A percentile compares a stretch with the other conserved stretches of the same genome.
phyloP scores from a whole-genome alignment of 2,113 vertebrate species.

The Cyphomyrus discorhynchus region DNA sequence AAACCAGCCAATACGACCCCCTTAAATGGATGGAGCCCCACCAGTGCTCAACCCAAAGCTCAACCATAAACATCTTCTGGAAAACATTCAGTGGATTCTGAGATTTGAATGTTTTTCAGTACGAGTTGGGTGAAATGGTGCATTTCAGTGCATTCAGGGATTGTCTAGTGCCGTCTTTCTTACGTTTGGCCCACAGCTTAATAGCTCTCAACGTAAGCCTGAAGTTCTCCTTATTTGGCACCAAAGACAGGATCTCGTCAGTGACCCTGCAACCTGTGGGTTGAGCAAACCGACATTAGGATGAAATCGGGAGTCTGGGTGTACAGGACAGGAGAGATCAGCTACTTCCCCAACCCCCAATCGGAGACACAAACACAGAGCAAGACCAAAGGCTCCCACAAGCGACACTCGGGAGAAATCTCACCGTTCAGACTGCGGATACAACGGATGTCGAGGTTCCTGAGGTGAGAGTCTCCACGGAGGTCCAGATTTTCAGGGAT shows the following conservation, averaged over 20 bases:
- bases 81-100: not conserved
- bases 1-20: not conserved
- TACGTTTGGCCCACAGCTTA: conserved; percentile 97
- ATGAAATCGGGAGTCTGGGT: not conserved
- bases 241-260: conserved; percentile 91
- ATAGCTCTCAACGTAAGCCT: conserved; percentile 84
- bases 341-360: not conserved
- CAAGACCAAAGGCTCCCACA: not conserved
- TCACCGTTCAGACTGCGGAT: conserved; percentile 95
- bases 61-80: not conserved
- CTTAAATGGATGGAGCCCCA: no score
- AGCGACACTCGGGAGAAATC: not conserved
- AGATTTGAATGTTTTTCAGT: no score
- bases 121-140: not conserved
- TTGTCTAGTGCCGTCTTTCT: conserved; percentile 44
- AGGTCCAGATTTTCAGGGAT: conserved; percentile 93
- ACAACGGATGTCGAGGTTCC: conserved; percentile 89
- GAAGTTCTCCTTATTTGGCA: conserved; percentile 96
- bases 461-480: conserved; percentile 79
- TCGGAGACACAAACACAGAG: not conserved
- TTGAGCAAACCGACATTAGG: not conserved
- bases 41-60: no score
- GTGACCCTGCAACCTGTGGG: conserved; percentile 87
- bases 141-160: not conserved
- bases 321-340: not conserved